phyloP scores from a whole-genome alignment of 2,888 invertebrate species.

The Dasysyrphus albostriatus region DNA sequence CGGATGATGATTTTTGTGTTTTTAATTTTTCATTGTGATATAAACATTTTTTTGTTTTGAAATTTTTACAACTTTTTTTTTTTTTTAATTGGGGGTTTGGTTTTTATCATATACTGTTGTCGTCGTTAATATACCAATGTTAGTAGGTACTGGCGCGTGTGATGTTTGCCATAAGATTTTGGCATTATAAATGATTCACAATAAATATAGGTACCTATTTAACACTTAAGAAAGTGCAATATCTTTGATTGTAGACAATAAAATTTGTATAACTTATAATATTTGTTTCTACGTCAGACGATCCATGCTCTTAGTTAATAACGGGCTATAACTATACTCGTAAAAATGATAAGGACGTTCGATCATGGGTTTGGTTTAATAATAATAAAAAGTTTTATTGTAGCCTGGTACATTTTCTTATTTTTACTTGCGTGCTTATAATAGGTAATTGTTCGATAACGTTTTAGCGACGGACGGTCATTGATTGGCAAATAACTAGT shows the following conservation, averaged over 20 bases:
- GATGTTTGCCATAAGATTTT: neutral
- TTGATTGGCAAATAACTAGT: neutral
- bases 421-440: neutral
- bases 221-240: neutral
- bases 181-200: neutral
- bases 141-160: neutral
- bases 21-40: constrained; percentile 12
- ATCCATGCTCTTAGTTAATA: constrained; percentile 10
- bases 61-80: neutral
- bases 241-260: neutral
- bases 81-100: constrained; percentile 5
- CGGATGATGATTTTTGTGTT: constrained; percentile 7
- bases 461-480: neutral
- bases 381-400: no score
- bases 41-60: neutral
- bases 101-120: neutral
- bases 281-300: neutral
- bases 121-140: neutral
- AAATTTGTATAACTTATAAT: neutral
- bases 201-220: neutral
- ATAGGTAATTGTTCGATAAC: constrained; percentile 29
- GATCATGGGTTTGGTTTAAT: neutral
- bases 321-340: neutral
- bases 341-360: constrained; percentile 16
- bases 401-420: neutral